A percentile compares a stretch with the other conserved stretches of the same genome.
These are phyloP conservation scores for Nasonia longicornis DNA, from an alignment of 1,140 invertebrate species.

Conservation along the genomic window DNA sequence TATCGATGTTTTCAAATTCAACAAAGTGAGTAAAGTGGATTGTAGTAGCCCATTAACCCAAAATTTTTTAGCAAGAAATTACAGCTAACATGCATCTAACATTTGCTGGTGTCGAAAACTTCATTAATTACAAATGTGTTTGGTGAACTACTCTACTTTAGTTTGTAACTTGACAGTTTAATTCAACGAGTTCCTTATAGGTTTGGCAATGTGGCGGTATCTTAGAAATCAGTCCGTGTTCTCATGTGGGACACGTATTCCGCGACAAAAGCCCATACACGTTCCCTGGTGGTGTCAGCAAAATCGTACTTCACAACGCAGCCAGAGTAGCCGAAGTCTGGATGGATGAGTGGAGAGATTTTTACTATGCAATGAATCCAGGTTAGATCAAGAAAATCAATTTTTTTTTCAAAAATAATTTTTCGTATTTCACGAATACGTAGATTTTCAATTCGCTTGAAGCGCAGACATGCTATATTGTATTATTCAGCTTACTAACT, in stretches of 20 bases:
- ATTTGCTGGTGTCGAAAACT: constrained; percentile 2
- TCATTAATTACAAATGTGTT: neutral
- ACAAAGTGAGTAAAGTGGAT: neutral
- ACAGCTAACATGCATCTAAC: constrained; percentile 5
- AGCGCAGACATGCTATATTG: constrained; percentile 12
- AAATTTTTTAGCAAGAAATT: neutral
- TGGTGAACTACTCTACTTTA: neutral
- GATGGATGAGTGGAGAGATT: constrained; percentile 99
- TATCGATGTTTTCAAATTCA: neutral
- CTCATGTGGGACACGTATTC: constrained; percentile 98
- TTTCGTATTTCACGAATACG: constrained; percentile 9
- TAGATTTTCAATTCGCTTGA: constrained; percentile 39
- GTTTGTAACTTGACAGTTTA: constrained; percentile 2
- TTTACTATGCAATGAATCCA: constrained; percentile 99
- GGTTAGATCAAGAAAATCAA: constrained; percentile 75
- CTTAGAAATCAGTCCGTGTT: constrained; percentile 96
- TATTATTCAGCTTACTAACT: constrained; percentile 41
- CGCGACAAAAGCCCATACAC: constrained; percentile 99
- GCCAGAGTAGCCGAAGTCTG: constrained; percentile 96
- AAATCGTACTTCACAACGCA: constrained; percentile 97
- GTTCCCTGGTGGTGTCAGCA: constrained; percentile 98
- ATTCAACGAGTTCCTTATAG: constrained; percentile 73
- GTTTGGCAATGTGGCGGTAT: constrained; percentile 98
- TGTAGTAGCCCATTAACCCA: neutral
- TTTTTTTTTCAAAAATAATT: constrained; percentile 18